Percentiles rank a stretch among this genome's conserved stretches.
Evolutionary conservation across 92 coral and sea anemone genomes (phyloP).

Genomic region (Plumapathes pennacea): DNA sequence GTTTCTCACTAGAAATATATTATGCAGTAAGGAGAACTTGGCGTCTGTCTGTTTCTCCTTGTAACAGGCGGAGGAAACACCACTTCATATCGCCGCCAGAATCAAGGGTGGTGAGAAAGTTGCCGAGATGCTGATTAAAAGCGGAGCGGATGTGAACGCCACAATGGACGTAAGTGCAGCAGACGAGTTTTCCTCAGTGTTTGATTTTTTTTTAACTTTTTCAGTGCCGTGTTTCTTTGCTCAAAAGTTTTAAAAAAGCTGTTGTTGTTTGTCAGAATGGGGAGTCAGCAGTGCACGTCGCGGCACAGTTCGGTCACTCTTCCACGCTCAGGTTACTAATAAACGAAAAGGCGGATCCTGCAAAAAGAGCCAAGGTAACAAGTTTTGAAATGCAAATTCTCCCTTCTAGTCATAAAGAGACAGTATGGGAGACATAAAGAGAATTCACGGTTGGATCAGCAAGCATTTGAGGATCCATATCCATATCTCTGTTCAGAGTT

Average conservation of each 20-base stretch:
- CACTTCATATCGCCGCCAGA: slow-evolving; percentile 91
- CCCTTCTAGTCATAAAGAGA: too few species aligned
- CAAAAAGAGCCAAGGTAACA: slow-evolving; percentile 90
- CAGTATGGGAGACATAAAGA: too few species aligned
- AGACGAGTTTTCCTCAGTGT: not conserved
- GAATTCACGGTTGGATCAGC: too few species aligned
- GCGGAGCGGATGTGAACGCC: slow-evolving; percentile 93
- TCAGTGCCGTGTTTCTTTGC: not conserved
- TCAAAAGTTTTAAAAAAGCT: not conserved
- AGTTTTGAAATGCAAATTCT: too few species aligned
- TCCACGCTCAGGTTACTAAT: slow-evolving; percentile 69
- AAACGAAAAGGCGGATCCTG: slow-evolving; percentile 89
- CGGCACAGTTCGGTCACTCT: slow-evolving; percentile 79
- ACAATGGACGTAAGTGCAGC: slow-evolving; percentile 86
- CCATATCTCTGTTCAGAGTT: too few species aligned
- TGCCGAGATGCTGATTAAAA: slow-evolving; percentile 91
- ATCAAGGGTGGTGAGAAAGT: slow-evolving; percentile 88
- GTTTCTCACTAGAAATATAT: too few species aligned
- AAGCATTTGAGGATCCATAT: too few species aligned
- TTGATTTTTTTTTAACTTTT: not conserved
- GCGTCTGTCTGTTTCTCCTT: not conserved
- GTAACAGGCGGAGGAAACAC: slow-evolving; percentile 83
- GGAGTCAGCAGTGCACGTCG: slow-evolving; percentile 92
- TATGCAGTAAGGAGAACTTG: too few species aligned
- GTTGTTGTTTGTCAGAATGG: slow-evolving; percentile 69